These are phyloP conservation scores for Phania funesta DNA, from an alignment of 2,888 invertebrate genomes.

Conservation along the genomic window DNA sequence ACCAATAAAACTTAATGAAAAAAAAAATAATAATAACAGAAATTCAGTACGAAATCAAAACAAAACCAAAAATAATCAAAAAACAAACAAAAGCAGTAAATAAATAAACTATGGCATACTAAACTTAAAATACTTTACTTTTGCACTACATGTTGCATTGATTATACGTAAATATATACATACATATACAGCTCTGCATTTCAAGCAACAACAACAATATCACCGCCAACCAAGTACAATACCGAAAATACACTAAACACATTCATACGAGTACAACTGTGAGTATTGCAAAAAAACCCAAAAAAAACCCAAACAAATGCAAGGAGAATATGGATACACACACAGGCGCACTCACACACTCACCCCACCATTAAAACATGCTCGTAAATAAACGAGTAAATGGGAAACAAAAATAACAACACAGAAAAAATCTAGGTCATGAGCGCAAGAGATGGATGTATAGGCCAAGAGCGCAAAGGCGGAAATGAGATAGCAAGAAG, in stretches of 20 bases:
- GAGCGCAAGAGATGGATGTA: constrained; percentile 80
- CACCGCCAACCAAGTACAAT: constrained; percentile 34
- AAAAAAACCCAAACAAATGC: constrained; percentile 15
- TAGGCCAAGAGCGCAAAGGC: constrained; percentile 75
- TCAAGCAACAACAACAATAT: constrained; percentile 24
- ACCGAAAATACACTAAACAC: constrained; percentile 28
- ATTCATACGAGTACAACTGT: not conserved
- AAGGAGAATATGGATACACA: constrained; percentile 15
- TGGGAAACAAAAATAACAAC: constrained; percentile 52
- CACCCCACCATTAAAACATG: not conserved
- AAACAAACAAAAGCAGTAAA: constrained; percentile 42
- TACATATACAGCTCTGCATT: constrained; percentile 43
- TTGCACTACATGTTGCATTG: constrained; percentile 79
- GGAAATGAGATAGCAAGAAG: constrained; percentile 76
- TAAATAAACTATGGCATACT: constrained; percentile 51
- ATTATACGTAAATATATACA: too few relatives aligned
- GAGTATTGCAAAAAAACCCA: constrained; percentile 6
- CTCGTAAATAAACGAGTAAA: constrained; percentile 40
- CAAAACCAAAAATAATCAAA: constrained; percentile 37
- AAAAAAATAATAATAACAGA: constrained; percentile 26
- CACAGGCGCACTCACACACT: not conserved
- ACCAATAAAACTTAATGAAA: not conserved
- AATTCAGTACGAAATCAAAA: constrained; percentile 56
- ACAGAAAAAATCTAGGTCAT: constrained; percentile 80
- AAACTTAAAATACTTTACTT: constrained; percentile 59